Conservation (phyloP, 2,797 vertebrate species). For the Synanceia verrucosa region DNA sequence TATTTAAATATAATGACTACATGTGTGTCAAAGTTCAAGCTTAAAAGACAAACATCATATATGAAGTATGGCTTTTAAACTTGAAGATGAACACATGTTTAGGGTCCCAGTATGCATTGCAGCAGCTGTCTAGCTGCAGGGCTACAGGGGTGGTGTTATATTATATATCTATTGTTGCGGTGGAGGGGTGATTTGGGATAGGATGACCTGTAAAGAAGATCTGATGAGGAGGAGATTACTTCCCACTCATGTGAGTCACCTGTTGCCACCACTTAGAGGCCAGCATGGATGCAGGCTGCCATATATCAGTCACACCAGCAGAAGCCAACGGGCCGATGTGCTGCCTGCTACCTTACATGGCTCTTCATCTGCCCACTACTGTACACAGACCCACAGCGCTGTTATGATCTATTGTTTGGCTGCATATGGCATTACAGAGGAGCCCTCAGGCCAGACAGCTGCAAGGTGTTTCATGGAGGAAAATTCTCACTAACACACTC, state of each 20-base stretch:
- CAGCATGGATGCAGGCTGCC: conserved; percentile 37
- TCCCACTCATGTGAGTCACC: conserved; percentile 63
- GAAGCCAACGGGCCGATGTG: conserved; percentile 40
- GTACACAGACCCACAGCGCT: conserved; percentile 72
- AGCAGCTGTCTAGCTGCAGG: conserved; percentile 59
- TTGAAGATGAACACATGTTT: conserved; percentile 28
- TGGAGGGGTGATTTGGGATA: conserved; percentile 30
- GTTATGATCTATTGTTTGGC: conserved; percentile 76
- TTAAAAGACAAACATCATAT: neutral
- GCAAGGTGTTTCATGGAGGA: conserved; percentile 49
- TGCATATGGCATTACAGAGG: conserved; percentile 60
- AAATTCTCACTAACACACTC: conserved; percentile 32
- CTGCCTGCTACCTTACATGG: conserved; percentile 80
- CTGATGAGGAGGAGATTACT: conserved; percentile 16
- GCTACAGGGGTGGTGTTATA: conserved; percentile 11
- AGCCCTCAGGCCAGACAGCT: conserved; percentile 46
- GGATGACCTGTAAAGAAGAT: conserved; percentile 41
- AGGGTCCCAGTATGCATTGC: conserved; percentile 8
- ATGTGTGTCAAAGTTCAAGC: neutral
- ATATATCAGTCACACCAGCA: conserved; percentile 65
- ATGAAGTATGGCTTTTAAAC: conserved; percentile 22
- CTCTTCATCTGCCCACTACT: conserved; percentile 69
- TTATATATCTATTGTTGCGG: too few species aligned
- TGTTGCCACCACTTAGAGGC: conserved; percentile 55
- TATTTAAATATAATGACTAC: neutral